phyloP scores from a whole-genome alignment of 2,113 vertebrate genomes.

The Parus major region DNA sequence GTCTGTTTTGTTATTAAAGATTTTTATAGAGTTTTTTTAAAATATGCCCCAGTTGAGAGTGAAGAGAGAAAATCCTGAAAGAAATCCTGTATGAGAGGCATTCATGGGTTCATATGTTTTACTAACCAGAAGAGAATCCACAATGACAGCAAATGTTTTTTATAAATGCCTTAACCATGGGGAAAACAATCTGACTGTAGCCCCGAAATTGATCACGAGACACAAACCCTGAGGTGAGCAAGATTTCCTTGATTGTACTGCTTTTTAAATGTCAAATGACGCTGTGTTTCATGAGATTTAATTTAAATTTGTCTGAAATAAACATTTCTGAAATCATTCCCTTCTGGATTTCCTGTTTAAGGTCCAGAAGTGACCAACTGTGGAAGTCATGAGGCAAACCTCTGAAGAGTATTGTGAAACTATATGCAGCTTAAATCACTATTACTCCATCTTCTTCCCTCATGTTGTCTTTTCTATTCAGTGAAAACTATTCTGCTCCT shows the following conservation, averaged over 20 bases:
- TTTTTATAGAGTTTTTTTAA: background rate
- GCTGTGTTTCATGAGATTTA: background rate
- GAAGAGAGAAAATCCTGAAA: background rate
- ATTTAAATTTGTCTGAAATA: background rate
- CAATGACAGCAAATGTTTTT: background rate
- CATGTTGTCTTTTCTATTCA: background rate
- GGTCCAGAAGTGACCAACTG: background rate
- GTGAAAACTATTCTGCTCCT: background rate
- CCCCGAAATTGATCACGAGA: background rate
- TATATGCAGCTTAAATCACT: background rate
- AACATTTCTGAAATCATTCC: background rate
- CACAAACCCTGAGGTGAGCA: background rate
- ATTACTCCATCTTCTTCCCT: background rate
- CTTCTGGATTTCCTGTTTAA: background rate
- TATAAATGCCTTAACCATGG: background rate
- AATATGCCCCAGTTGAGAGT: background rate
- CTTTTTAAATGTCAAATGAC: background rate
- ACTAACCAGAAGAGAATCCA: background rate
- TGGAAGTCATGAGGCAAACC: background rate
- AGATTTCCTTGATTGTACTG: background rate
- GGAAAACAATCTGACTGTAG: fast-evolving
- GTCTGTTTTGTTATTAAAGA: background rate
- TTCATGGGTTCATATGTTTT: background rate
- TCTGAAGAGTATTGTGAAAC: background rate
- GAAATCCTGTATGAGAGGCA: background rate